These are phyloP conservation scores for Xestia xanthographa DNA, from an alignment of 2,888 invertebrate species.

Conservation along the genomic window DNA sequence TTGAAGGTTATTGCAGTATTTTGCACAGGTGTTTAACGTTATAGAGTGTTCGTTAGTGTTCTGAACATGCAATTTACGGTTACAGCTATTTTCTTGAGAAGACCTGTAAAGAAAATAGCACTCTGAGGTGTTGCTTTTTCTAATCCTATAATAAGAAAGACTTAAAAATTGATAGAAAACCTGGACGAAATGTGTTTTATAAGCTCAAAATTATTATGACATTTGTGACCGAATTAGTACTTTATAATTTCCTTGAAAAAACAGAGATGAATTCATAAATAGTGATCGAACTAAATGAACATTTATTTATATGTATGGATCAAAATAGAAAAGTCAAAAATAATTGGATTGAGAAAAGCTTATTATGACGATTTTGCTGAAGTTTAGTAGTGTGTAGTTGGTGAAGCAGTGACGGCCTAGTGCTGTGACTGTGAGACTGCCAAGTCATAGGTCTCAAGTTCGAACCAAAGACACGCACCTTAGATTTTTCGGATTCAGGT, in stretches of 20 bases:
- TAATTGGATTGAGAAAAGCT: not conserved
- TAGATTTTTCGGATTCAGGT: too few species aligned
- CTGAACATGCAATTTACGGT: not conserved
- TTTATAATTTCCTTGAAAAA: too few species aligned
- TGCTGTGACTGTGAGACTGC: too few species aligned
- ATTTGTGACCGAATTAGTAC: not conserved
- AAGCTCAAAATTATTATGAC: not conserved
- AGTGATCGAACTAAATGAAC: too few species aligned
- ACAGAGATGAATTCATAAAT: too few species aligned
- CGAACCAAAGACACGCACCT: too few species aligned
- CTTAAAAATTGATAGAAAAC: too few species aligned
- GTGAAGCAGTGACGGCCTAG: not conserved
- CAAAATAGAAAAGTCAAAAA: not conserved
- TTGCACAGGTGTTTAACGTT: not conserved
- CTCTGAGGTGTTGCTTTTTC: not conserved
- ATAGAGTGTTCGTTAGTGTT: not conserved
- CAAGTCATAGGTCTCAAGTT: too few species aligned
- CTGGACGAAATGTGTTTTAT: not conserved
- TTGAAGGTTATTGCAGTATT: constrained; percentile 4
- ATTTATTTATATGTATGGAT: too few species aligned
- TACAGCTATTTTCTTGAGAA: not conserved
- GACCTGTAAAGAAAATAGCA: not conserved
- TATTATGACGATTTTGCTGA: not conserved
- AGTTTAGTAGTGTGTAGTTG: too few species aligned
- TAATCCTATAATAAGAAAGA: too few species aligned